Conservation (phyloP, 1,140 invertebrate species). For the Drosophila pseudoobscura region DNA sequence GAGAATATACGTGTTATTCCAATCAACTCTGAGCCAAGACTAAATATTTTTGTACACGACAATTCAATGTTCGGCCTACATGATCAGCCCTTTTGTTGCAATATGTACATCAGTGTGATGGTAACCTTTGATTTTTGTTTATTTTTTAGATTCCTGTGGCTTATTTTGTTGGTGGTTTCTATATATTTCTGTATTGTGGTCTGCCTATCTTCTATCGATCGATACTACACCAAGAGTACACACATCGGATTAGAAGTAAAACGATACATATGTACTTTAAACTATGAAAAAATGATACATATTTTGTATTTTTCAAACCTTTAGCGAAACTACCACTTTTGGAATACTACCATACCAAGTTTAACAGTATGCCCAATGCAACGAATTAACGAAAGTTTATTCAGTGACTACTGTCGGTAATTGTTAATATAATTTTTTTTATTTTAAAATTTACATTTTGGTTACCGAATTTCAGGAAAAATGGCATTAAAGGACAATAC, state of each 20-base stretch:
- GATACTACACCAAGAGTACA: constrained; percentile 82
- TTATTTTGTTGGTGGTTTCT: constrained; percentile 52
- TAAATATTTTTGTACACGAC: too few species aligned
- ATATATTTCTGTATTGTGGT: constrained; percentile 64
- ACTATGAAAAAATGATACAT: constrained; percentile 82
- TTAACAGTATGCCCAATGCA: constrained; percentile 84
- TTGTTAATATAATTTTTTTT: background rate
- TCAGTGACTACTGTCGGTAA: constrained; percentile 83
- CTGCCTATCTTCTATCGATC: constrained; percentile 64
- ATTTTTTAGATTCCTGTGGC: constrained; percentile 62
- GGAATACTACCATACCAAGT: constrained; percentile 88
- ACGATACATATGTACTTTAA: background rate
- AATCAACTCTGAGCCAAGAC: too few species aligned
- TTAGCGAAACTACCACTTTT: constrained; percentile 86
- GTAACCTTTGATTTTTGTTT: background rate
- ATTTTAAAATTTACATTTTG: too few species aligned
- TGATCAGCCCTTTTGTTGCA: too few species aligned
- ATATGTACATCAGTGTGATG: background rate
- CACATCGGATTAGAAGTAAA: constrained; percentile 87
- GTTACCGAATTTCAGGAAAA: constrained; percentile 17
- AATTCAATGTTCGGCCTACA: too few species aligned
- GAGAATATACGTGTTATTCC: too few species aligned
- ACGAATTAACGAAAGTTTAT: constrained; percentile 83
- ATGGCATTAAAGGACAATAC: constrained; percentile 29
- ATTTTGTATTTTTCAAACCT: background rate